phyloP scores from a whole-genome alignment of 2,113 vertebrate species.

The Podilymbus podiceps region DNA sequence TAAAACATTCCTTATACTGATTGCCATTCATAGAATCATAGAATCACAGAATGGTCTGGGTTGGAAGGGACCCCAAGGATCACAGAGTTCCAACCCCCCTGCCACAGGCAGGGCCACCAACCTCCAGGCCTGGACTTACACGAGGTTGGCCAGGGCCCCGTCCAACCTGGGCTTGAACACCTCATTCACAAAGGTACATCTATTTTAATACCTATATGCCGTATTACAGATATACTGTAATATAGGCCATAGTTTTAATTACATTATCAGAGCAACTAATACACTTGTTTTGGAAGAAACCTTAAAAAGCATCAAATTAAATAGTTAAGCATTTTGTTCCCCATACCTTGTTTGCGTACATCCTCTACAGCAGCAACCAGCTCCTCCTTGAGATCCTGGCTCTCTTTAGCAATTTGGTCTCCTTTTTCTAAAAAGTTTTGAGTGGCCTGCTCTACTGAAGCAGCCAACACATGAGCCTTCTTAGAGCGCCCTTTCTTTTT shows the following conservation, averaged over 20 bases:
- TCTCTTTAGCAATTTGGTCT: slow-evolving; percentile 97
- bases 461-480: slow-evolving; percentile 97
- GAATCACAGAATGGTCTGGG: too few relatives aligned
- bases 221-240: background rate
- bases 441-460: slow-evolving; percentile 96
- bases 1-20: background rate
- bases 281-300: background rate
- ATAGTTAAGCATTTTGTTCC: background rate
- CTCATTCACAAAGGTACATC: background rate
- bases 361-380: slow-evolving; percentile 93
- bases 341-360: slow-evolving; percentile 94
- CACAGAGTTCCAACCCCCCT: too few relatives aligned
- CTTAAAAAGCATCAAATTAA: background rate
- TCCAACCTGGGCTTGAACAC: too few relatives aligned
- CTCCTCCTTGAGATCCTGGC: slow-evolving; percentile 96
- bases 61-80: too few relatives aligned
- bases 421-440: slow-evolving; percentile 98
- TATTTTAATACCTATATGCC: background rate
- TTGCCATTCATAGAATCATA: too few relatives aligned
- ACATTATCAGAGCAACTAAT: background rate
- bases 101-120: too few relatives aligned
- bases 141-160: too few relatives aligned
- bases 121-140: too few relatives aligned
- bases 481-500: slow-evolving; percentile 99
- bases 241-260: background rate